phyloP scores from a whole-genome alignment of 2,113 vertebrate species.

The Peucedramus taeniatus region DNA sequence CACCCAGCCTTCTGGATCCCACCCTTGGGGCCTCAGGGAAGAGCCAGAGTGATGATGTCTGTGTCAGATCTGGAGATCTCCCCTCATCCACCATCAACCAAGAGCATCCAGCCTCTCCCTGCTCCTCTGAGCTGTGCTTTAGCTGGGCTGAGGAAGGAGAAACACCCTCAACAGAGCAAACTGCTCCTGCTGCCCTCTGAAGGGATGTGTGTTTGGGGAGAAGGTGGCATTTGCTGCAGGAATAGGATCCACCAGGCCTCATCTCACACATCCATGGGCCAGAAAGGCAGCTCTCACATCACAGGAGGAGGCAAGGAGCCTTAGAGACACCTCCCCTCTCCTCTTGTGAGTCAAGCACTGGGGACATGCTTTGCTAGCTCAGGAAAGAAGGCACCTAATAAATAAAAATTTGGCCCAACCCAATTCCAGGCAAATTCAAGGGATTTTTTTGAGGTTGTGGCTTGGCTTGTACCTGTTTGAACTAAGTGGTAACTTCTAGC shows the following conservation, averaged over 20 bases:
- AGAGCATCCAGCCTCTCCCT: background rate
- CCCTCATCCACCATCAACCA: background rate
- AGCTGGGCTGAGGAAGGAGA: background rate
- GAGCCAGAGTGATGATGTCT: background rate
- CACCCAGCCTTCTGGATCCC: background rate
- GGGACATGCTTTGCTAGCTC: background rate
- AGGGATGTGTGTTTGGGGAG: background rate
- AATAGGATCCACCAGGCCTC: background rate
- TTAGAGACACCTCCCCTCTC: background rate
- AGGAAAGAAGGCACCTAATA: slow-evolving; percentile 28
- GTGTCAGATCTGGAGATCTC: background rate
- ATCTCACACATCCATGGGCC: accelerated
- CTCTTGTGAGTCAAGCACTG: accelerated
- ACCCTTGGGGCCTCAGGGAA: background rate
- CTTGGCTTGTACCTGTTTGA: background rate
- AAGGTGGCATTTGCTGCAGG: background rate
- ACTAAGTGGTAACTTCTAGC: background rate
- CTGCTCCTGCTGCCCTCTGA: background rate
- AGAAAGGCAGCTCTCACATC: background rate
- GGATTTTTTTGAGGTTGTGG: background rate
- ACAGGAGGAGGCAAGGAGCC: background rate
- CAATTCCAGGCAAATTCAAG: background rate
- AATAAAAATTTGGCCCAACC: background rate
- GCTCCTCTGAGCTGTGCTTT: background rate
- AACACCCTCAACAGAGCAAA: background rate